Evolutionary conservation across 2,113 vertebrate genomes (phyloP).

Genomic region (Lepidothrix coronata): DNA sequence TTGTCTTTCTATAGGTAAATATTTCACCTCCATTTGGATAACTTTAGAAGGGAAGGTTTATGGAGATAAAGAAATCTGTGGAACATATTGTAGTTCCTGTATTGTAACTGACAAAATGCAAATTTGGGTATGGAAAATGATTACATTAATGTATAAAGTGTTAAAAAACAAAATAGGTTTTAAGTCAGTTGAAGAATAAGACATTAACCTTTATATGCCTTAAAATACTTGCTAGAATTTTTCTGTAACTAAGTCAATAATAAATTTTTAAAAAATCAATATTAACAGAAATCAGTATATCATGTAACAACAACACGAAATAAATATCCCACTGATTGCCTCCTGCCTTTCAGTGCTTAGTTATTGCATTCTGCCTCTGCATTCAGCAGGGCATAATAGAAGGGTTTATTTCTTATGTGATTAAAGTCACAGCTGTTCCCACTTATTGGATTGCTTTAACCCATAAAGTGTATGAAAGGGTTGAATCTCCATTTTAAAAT

Average conservation of each 20-base stretch:
- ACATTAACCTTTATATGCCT: background rate
- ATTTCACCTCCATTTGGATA: background rate
- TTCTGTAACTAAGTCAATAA: constrained; percentile 3
- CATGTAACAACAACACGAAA: constrained; percentile 38
- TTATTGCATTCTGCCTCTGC: constrained; percentile 46
- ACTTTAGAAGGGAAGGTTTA: background rate
- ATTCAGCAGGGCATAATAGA: constrained; percentile 57
- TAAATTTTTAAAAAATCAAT: background rate
- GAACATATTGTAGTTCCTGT: background rate
- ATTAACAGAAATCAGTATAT: constrained; percentile 27
- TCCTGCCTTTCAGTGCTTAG: constrained; percentile 47
- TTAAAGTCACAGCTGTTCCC: constrained; percentile 68
- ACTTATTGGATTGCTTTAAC: constrained; percentile 54
- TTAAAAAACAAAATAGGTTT: background rate
- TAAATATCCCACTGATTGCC: constrained; percentile 59
- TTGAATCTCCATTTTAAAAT: background rate
- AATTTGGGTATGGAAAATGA: background rate
- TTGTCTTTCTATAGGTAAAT: background rate
- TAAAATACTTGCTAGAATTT: constrained; percentile 15
- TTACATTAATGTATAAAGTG: background rate
- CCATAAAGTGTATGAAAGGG: background rate
- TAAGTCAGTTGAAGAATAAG: background rate
- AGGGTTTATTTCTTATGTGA: constrained; percentile 66
- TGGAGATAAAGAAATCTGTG: background rate
- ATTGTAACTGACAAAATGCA: background rate